Percentiles rank a stretch among this genome's conserved stretches.
Evolutionary conservation across 2,797 vertebrate species (phyloP).

Genomic region (Schizopygopsis pylzovi): DNA sequence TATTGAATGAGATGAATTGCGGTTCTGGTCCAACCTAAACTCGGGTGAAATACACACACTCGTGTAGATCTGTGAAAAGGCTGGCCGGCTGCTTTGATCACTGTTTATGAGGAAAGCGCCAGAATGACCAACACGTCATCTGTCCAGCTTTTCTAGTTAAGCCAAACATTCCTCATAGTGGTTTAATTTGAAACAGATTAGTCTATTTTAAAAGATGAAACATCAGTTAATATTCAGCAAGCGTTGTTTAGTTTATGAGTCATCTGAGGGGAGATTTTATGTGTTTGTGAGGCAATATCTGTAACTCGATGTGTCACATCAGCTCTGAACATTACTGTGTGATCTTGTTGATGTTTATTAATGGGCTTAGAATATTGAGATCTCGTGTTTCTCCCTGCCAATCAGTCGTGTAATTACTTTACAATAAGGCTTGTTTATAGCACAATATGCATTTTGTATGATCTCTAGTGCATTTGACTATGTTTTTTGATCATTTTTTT

Average conservation of each 20-base stretch:
- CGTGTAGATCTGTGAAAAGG: not conserved
- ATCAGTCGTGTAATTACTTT: not conserved
- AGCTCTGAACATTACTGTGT: not conserved
- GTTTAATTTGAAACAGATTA: not conserved
- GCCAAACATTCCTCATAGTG: not conserved
- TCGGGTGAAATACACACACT: not conserved
- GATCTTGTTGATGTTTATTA: not conserved
- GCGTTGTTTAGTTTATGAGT: not conserved
- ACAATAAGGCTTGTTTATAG: not conserved
- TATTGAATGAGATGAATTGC: not conserved
- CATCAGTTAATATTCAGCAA: not conserved
- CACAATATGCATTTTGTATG: not conserved
- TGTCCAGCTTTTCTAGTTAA: not conserved
- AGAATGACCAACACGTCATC: not conserved
- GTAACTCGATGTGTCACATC: not conserved
- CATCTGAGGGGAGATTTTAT: not conserved
- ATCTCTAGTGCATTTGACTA: not conserved
- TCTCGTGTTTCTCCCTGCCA: not conserved
- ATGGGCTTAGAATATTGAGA: not conserved
- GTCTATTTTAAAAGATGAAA: not conserved
- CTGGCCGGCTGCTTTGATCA: not conserved
- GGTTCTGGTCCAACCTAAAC: not conserved
- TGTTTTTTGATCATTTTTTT: not conserved
- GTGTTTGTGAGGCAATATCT: conserved; percentile 1
- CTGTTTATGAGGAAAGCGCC: not conserved